These are phyloP conservation scores for Xestia c-nigrum DNA, from an alignment of 2,888 invertebrate genomes.

Conservation along the genomic window DNA sequence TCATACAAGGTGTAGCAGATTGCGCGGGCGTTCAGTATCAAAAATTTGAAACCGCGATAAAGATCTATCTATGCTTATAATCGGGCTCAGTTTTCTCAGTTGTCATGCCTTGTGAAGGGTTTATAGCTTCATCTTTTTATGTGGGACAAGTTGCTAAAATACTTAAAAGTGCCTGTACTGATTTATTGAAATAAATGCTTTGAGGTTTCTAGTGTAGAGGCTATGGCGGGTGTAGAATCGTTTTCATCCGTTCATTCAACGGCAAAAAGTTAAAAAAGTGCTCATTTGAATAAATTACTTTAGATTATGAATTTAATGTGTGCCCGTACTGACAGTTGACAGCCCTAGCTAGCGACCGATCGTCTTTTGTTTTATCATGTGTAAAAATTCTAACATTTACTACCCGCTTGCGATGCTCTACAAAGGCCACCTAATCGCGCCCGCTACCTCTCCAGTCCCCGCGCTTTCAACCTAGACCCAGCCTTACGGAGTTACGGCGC, in stretches of 20 bases:
- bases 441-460: background rate
- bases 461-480: slow-evolving; percentile 6
- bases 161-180: background rate
- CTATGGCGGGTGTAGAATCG: background rate
- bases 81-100: background rate
- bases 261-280: background rate
- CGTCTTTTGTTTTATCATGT: background rate
- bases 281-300: background rate
- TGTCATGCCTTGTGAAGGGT: background rate
- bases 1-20: background rate
- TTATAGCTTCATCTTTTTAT: background rate
- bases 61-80: background rate
- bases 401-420: background rate
- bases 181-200: background rate
- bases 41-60: background rate
- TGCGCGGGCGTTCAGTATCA: background rate
- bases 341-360: background rate
- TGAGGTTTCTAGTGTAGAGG: no score
- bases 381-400: background rate
- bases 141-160: background rate
- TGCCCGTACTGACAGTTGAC: background rate
- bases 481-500: background rate
- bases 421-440: no score
- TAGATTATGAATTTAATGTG: background rate
- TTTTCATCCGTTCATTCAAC: background rate